These are phyloP conservation scores for Diarsia dahlii DNA, from an alignment of 2,888 invertebrate species.

Conservation along the genomic window DNA sequence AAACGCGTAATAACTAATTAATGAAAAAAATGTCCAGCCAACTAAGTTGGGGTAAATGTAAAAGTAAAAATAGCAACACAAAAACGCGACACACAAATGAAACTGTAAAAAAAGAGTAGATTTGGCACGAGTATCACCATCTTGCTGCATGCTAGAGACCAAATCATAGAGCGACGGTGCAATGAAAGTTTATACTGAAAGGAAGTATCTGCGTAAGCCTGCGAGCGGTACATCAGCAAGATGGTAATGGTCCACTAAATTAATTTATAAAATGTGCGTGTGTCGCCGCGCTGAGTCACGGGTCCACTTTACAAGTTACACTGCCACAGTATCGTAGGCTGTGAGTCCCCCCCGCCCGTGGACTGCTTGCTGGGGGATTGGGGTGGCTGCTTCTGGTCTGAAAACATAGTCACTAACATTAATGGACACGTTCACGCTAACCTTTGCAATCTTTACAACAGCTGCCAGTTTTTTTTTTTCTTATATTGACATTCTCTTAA, in stretches of 20 bases:
- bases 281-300: constrained; percentile 65
- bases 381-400: constrained; percentile 97
- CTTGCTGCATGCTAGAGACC: constrained; percentile 74
- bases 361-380: constrained; percentile 95
- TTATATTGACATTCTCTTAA: constrained; percentile 11
- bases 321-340: constrained; percentile 99
- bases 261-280: constrained; percentile 63
- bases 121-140: constrained; percentile 84
- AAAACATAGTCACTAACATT: constrained; percentile 64
- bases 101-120: constrained; percentile 66
- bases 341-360: constrained; percentile 96
- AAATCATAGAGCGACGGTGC: constrained; percentile 68
- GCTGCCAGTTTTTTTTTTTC: constrained; percentile 8
- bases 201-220: constrained; percentile 65
- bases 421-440: not conserved
- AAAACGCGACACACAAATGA: constrained; percentile 80
- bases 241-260: constrained; percentile 77
- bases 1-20: constrained; percentile 74
- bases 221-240: constrained; percentile 76
- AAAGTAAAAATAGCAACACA: constrained; percentile 80
- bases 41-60: constrained; percentile 88
- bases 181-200: constrained; percentile 65
- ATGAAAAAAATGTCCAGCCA: constrained; percentile 82
- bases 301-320: constrained; percentile 95
- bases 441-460: constrained; percentile 14